Percentiles rank a stretch among this genome's conserved stretches.
Evolutionary conservation across 1,140 invertebrate species (phyloP).

Genomic region (Cydia strobilella): DNA sequence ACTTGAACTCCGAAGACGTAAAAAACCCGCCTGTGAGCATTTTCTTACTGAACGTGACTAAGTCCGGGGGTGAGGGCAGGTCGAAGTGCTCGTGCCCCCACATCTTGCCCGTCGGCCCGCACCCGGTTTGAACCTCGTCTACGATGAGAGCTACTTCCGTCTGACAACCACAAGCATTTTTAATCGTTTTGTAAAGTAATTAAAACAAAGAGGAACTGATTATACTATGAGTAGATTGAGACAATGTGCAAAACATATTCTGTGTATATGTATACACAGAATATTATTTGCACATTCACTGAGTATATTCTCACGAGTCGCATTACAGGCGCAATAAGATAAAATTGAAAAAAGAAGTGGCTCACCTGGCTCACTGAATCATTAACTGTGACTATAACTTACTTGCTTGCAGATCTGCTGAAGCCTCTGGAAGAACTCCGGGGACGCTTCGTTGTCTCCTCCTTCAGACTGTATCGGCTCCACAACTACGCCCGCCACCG

Average conservation of each 20-base stretch:
- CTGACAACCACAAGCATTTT: conserved; percentile 63
- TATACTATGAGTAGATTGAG: too few relatives aligned
- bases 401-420: conserved; percentile 92
- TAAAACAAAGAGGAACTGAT: too few relatives aligned
- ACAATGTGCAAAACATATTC: too few relatives aligned
- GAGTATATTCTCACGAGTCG: too few relatives aligned
- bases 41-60: conserved; percentile 99
- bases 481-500: conserved; percentile 96
- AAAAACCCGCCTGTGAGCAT: conserved; percentile 98
- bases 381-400: conserved; percentile 32
- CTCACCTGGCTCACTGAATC: background rate
- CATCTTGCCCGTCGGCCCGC: conserved; percentile 97
- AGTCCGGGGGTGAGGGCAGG: conserved; percentile 91
- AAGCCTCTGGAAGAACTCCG: conserved; percentile 94
- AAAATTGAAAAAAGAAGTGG: background rate
- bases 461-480: conserved; percentile 99
- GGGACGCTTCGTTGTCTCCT: conserved; percentile 96
- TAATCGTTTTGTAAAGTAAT: background rate
- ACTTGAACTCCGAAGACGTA: conserved; percentile 88
- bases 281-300: too few relatives aligned
- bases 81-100: conserved; percentile 99
- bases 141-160: conserved; percentile 89
- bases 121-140: conserved; percentile 99
- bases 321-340: background rate
- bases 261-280: too few relatives aligned